Conservation (phyloP, 1,140 invertebrate genomes). For the Charaxes varanes region DNA sequence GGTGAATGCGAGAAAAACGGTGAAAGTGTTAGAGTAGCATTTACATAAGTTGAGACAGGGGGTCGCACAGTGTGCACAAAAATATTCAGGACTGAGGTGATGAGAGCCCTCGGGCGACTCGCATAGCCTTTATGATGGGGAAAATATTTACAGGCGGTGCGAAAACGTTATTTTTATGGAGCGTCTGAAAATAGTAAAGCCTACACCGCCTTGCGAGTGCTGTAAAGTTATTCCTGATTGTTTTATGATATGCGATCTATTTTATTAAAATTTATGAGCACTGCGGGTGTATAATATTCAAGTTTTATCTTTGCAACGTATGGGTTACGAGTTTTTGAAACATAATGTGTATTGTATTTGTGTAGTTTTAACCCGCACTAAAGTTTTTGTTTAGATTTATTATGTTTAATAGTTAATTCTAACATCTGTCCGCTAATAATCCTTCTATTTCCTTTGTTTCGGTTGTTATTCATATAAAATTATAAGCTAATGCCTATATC, state of each 20-base stretch:
- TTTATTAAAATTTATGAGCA: constrained; percentile 7
- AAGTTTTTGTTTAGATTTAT: no score
- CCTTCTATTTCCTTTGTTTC: no score
- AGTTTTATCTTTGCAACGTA: no score
- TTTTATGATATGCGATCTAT: constrained; percentile 24
- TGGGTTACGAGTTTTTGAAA: no score
- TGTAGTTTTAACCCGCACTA: no score
- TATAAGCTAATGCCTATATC: no score
- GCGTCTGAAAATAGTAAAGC: constrained; percentile 35
- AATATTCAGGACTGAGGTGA: constrained; percentile 68
- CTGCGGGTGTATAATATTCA: constrained; percentile 1
- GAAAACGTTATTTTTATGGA: constrained; percentile 54
- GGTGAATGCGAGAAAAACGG: constrained; percentile 66
- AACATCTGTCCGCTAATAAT: no score
- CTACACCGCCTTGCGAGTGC: constrained; percentile 10
- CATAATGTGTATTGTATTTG: no score
- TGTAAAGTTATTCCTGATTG: constrained; percentile 26
- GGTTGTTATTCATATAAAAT: no score
- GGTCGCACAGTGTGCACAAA: constrained; percentile 55
- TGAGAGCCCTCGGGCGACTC: constrained; percentile 54
- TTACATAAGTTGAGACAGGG: constrained; percentile 72
- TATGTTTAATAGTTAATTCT: no score
- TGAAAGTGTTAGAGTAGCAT: constrained; percentile 64
- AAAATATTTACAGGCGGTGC: constrained; percentile 58
- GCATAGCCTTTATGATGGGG: constrained; percentile 57